phyloP scores from a whole-genome alignment of 2,113 vertebrate species.

The Gallinago undulata region DNA sequence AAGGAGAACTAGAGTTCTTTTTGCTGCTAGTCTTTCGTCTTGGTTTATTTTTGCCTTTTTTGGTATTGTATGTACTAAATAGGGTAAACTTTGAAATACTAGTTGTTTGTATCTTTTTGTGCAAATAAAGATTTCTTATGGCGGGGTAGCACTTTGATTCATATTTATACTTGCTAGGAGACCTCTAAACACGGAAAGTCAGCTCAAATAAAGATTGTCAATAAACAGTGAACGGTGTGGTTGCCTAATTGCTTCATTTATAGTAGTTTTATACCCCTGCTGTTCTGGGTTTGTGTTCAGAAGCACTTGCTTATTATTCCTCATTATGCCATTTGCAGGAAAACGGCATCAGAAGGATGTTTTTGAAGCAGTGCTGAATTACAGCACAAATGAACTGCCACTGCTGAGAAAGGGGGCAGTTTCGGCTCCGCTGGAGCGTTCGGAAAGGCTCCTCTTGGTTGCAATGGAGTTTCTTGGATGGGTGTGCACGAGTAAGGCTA shows the following conservation, averaged over 20 bases:
- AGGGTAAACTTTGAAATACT: conserved; percentile 22
- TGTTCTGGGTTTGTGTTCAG: background rate
- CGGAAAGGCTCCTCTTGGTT: background rate
- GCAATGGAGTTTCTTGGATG: fast-evolving
- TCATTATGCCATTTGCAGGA: background rate
- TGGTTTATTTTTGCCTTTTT: conserved; percentile 6
- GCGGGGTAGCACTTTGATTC: background rate
- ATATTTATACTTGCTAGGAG: background rate
- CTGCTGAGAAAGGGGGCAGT: background rate
- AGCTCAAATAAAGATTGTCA: conserved; percentile 37
- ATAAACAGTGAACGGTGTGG: background rate
- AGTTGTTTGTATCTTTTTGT: conserved; percentile 11
- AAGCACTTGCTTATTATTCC: conserved; percentile 14
- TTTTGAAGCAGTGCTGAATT: background rate
- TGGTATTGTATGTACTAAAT: background rate
- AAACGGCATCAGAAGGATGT: background rate
- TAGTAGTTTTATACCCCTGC: background rate
- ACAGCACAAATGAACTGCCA: background rate
- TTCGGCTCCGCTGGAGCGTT: background rate
- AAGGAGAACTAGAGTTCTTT: background rate
- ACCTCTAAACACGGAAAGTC: background rate
- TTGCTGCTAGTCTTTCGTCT: conserved; percentile 34
- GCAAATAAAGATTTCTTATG: conserved; percentile 43
- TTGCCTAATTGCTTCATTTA: background rate
- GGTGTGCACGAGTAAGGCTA: fast-evolving